phyloP scores from a whole-genome alignment of 1,140 invertebrate species.

The Diuraphis noxia region DNA sequence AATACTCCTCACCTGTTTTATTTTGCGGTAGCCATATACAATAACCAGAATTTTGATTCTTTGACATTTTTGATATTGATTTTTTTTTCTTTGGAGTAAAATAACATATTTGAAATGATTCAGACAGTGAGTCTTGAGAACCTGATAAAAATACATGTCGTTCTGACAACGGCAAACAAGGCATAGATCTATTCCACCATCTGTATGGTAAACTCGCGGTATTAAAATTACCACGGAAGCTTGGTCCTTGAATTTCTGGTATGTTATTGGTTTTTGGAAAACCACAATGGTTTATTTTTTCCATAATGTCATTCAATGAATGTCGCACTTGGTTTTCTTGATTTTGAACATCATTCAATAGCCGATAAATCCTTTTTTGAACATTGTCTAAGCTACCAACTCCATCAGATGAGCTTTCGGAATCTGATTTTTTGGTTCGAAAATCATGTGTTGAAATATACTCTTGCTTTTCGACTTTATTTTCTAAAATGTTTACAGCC shows the following conservation, averaged over 20 bases:
- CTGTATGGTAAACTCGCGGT: conserved; percentile 38
- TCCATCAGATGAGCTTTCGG: background rate
- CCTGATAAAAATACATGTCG: background rate
- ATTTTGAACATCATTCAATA: conserved; percentile 56
- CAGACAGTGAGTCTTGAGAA: conserved; percentile 22
- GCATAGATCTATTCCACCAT: conserved; percentile 51
- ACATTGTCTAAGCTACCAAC: conserved; percentile 50
- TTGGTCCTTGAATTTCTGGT: conserved; percentile 15
- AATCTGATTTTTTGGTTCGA: background rate
- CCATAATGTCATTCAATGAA: conserved; percentile 24
- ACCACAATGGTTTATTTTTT: conserved; percentile 24
- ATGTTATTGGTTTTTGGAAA: background rate
- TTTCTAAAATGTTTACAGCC: conserved; percentile 56
- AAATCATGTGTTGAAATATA: conserved; percentile 40
- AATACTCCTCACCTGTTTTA: conserved; percentile 40
- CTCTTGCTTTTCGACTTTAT: conserved; percentile 56
- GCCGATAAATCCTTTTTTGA: conserved; percentile 56
- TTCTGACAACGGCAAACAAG: conserved; percentile 21
- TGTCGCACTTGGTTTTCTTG: conserved; percentile 55
- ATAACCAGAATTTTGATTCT: conserved; percentile 41
- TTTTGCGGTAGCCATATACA: conserved; percentile 42
- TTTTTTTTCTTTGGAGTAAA: conserved; percentile 32
- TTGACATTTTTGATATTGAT: conserved; percentile 6
- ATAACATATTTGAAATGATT: conserved; percentile 32
- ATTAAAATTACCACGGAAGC: conserved; percentile 36